Evolutionary conservation across 1,140 invertebrate genomes (phyloP).

Genomic region (Dufourea novaeangliae): DNA sequence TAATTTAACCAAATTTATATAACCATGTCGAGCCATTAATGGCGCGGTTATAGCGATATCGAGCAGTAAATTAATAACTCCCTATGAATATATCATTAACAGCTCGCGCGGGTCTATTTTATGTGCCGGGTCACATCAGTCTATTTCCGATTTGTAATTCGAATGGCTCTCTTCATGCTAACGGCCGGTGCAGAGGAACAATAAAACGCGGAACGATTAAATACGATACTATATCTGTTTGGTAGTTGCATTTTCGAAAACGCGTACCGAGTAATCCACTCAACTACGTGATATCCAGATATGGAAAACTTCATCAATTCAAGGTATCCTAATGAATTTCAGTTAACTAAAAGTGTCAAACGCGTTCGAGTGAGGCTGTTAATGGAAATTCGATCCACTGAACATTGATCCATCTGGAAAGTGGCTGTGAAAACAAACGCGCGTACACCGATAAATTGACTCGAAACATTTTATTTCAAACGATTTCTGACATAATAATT

Average conservation of each 20-base stretch:
- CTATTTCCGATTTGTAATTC: background rate
- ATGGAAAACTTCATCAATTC: background rate
- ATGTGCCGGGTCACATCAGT: background rate
- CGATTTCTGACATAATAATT: too few species aligned
- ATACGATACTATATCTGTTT: background rate
- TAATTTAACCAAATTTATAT: background rate
- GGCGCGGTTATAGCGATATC: too few species aligned
- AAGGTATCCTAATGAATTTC: constrained; percentile 13
- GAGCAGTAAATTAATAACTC: background rate
- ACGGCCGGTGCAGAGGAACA: background rate
- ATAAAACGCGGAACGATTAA: constrained; percentile 18
- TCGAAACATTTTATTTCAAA: background rate
- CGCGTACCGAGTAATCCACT: background rate
- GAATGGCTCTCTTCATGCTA: background rate
- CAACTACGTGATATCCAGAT: background rate
- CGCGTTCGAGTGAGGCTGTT: background rate
- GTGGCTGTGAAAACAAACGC: background rate
- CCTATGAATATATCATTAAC: background rate
- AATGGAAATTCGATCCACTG: background rate
- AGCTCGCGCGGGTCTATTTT: background rate
- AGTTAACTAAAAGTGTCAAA: constrained; percentile 25
- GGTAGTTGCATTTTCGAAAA: background rate
- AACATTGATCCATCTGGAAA: background rate
- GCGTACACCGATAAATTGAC: background rate
- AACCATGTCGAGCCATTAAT: background rate